Conservation (phyloP, 2,888 invertebrate species). For the Polymixis flavicincta region DNA sequence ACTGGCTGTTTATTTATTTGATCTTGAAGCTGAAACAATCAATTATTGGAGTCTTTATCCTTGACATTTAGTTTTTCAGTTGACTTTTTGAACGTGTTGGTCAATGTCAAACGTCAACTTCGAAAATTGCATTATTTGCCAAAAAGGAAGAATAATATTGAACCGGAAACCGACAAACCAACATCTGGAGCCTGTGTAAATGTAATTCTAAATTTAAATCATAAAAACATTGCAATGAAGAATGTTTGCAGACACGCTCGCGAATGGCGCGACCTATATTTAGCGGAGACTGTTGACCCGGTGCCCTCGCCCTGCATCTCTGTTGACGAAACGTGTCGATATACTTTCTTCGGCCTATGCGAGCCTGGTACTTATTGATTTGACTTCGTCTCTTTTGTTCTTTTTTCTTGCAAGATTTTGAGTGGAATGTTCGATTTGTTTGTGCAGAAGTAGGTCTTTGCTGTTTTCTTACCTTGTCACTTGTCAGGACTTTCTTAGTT, state of each 20-base stretch:
- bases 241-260: constrained; percentile 67
- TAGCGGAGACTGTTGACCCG: constrained; percentile 74
- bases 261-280: constrained; percentile 75
- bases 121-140: background rate
- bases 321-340: constrained; percentile 68
- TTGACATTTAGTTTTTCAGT: constrained; percentile 24
- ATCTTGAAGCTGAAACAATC: constrained; percentile 1
- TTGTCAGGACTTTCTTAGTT: background rate
- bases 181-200: constrained; percentile 37
- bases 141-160: constrained; percentile 17
- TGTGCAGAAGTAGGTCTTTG: background rate
- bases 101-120: constrained; percentile 36
- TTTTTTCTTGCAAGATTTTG: constrained; percentile 25
- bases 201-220: constrained; percentile 55
- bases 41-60: constrained; percentile 8
- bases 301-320: constrained; percentile 72
- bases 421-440: constrained; percentile 10
- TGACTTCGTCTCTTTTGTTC: constrained; percentile 29
- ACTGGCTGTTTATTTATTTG: constrained; percentile 27
- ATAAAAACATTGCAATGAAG: constrained; percentile 62
- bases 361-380: constrained; percentile 65
- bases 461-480: background rate
- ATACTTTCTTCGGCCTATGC: constrained; percentile 67
- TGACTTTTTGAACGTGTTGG: background rate
- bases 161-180: constrained; percentile 14